Percentiles rank a stretch among this genome's conserved stretches.
Evolutionary conservation across 2,113 vertebrate species (phyloP).

Genomic region (Caranx melampygus): DNA sequence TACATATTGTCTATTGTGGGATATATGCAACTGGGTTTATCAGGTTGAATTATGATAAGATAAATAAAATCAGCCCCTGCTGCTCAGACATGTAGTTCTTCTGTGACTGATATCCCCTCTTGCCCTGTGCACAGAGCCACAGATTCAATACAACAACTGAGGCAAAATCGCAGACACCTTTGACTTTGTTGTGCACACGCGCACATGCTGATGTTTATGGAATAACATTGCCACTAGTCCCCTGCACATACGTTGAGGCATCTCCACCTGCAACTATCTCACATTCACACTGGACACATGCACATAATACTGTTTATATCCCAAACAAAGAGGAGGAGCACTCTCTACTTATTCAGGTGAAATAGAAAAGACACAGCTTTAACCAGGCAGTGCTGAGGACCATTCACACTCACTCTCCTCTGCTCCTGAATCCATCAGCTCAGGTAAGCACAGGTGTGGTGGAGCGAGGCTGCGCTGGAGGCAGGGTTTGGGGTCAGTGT

Average conservation of each 20-base stretch:
- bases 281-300: conserved; percentile 7
- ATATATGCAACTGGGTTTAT: neutral
- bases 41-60: neutral
- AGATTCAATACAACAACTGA: neutral
- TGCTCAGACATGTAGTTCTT: neutral
- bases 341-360: conserved; percentile 48
- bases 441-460: conserved; percentile 66
- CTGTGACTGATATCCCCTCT: neutral
- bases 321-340: conserved; percentile 79
- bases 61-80: conserved; percentile 1
- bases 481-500: conserved; percentile 6
- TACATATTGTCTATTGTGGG: neutral
- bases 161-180: neutral
- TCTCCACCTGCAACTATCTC: conserved; percentile 8
- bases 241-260: neutral
- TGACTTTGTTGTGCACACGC: neutral
- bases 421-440: conserved; percentile 28
- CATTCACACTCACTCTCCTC: conserved; percentile 27
- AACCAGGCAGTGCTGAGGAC: conserved; percentile 34
- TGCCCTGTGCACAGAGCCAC: neutral
- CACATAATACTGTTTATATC: conserved; percentile 58
- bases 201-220: conserved; percentile 62
- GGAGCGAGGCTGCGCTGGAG: conserved; percentile 1
- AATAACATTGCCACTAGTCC: conserved; percentile 49
- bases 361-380: conserved; percentile 57